Base-by-base conservation (phyloP, 1,140 invertebrate species). In the Hirudo medicinalis region DNA sequence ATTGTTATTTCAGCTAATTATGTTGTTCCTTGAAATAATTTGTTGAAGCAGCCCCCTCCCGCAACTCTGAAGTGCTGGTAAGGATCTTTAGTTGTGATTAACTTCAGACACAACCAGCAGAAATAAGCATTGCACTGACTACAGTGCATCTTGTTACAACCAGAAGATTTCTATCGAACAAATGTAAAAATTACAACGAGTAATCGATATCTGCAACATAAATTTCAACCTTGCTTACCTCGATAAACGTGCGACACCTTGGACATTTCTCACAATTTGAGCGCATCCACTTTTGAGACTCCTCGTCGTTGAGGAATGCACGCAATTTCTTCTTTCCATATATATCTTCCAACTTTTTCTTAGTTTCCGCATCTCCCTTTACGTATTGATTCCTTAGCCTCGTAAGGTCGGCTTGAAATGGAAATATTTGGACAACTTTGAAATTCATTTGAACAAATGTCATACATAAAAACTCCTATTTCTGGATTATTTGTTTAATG, bases 61-160 rank as follows among this genome's bases (percentile, higher is more conserved):
- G 6, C 32, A 36, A 3, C 32, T 3, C 6, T 36, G 6, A 36
- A 36, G 32, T 36, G 32, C 6, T 2, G 6, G 32, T 36, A 36
- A 36, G 32, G 32, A 36, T 36, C 32, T 36, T 36, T 36, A 6
- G 2, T 36, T 36, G 32, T 36, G 32, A 36, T 36, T 6, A 36
- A 2, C 32, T 36, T 36, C 2, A 36, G 32, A 76, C 87, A 88
- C 4, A 87, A 73, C 87, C 87, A 89, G 75, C 88, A 89, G 78
- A 89, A 89, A 74, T 82, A 84, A 2, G 83, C 82, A 49, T 83
- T 82, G 74, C 88, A 89, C 72, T 86, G 85, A 74, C 82, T 84
- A 76, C 88, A 89, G 0, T 82, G 82, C 86, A 89, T 89, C 80
- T 89, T 89, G 78, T 89, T 89, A 73, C 88, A 89, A 0, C 88